Evolutionary conservation across 64 coral and sea anemone genomes (phyloP).

Genomic region (Dendrophyllia cribrosa): DNA sequence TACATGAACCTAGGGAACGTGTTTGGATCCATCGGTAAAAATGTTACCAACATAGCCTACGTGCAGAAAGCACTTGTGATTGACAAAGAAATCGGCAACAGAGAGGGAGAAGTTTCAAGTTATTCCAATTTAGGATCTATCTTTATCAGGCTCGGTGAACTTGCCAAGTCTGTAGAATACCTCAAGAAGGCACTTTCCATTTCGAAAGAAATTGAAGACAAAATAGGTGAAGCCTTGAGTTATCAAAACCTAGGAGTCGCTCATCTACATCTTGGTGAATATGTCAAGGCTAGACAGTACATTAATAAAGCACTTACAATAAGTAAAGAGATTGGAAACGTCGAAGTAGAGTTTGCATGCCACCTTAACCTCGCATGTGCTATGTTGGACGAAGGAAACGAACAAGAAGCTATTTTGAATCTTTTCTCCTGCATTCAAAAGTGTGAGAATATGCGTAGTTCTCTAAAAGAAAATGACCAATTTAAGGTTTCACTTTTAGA

Average conservation of each 20-base stretch:
- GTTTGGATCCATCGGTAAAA: neutral
- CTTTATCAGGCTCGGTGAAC: neutral
- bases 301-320: neutral
- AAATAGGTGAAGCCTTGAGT: neutral
- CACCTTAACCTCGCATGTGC: too few relatives aligned
- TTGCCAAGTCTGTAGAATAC: neutral
- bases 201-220: neutral
- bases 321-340: neutral
- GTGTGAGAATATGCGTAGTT: too few relatives aligned
- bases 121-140: neutral
- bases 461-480: too few relatives aligned
- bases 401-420: too few relatives aligned
- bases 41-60: neutral
- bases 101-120: neutral
- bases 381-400: too few relatives aligned
- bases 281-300: neutral
- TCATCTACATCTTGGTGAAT: neutral
- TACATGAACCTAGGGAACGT: neutral
- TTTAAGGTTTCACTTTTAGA: too few relatives aligned
- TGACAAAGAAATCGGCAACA: neutral
- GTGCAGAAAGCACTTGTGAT: neutral
- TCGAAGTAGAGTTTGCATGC: too few relatives aligned
- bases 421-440: too few relatives aligned
- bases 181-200: neutral
- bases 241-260: neutral